These are phyloP conservation scores for Notothenia rossii DNA, from an alignment of 2,113 vertebrate genomes.

Conservation along the genomic window DNA sequence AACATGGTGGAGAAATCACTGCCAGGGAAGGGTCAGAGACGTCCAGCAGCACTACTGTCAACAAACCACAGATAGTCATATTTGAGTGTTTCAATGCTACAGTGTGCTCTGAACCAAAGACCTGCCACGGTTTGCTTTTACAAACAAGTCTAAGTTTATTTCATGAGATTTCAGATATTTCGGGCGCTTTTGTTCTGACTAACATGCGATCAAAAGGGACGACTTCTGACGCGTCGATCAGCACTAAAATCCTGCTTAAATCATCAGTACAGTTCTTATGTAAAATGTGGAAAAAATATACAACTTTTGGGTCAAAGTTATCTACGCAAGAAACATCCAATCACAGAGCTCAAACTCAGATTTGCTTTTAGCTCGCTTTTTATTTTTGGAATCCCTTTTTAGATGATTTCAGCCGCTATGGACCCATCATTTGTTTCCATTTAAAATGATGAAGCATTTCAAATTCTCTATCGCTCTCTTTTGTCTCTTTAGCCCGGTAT, in stretches of 20 bases:
- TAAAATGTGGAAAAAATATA: not conserved
- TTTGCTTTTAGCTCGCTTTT: not conserved
- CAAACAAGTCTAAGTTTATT: not conserved
- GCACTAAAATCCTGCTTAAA: not conserved
- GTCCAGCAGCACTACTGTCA: slow-evolving; percentile 3
- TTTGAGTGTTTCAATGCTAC: not conserved
- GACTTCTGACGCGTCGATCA: not conserved
- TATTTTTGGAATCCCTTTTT: not conserved
- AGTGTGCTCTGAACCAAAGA: slow-evolving; percentile 57
- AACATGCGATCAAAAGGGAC: not conserved
- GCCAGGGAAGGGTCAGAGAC: slow-evolving; percentile 25
- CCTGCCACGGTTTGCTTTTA: slow-evolving; percentile 1
- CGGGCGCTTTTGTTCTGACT: no score
- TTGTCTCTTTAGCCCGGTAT: not conserved
- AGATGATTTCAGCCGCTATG: not conserved
- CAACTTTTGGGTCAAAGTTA: not conserved
- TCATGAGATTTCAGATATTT: no score
- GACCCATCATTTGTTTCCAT: not conserved
- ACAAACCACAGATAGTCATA: not conserved
- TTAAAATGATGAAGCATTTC: not conserved
- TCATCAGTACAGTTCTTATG: not conserved
- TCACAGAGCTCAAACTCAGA: not conserved
- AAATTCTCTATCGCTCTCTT: not conserved
- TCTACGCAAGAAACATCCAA: not conserved
- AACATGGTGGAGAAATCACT: slow-evolving; percentile 26